Percentiles rank a stretch among this genome's conserved stretches.
These are phyloP conservation scores for Chirona hameri DNA, from an alignment of 2,888 invertebrate genomes.

Conservation along the genomic window DNA sequence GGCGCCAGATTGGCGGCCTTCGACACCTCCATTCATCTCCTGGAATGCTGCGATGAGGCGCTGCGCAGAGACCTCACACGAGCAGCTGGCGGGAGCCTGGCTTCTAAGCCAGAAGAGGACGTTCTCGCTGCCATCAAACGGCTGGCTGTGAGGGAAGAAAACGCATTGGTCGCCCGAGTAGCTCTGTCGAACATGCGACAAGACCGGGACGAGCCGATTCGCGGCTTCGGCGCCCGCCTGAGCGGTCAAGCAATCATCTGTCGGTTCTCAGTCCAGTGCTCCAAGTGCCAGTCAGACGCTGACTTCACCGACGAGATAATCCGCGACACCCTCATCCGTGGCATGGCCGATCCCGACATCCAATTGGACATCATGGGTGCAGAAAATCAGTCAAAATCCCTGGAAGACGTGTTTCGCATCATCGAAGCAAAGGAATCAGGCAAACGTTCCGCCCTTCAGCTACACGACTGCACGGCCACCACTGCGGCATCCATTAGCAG, in stretches of 20 bases:
- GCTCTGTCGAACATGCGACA: conserved; percentile 23
- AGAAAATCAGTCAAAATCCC: conserved; percentile 6
- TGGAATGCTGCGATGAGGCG: conserved; percentile 32
- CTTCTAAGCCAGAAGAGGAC: too few species aligned
- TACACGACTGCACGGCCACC: not conserved
- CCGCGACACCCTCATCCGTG: conserved; percentile 12
- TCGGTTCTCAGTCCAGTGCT: not conserved
- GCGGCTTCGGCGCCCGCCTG: conserved; percentile 30
- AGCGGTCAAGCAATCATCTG: conserved; percentile 32
- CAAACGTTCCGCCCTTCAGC: conserved; percentile 10
- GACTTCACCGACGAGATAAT: not conserved
- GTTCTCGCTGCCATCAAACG: conserved; percentile 26
- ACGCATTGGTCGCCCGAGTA: conserved; percentile 31
- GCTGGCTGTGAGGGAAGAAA: conserved; percentile 32
- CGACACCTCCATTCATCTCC: conserved; percentile 13
- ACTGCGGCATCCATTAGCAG: not conserved
- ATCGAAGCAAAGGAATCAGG: conserved; percentile 30
- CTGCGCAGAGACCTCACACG: conserved; percentile 30
- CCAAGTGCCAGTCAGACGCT: not conserved
- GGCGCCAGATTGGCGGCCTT: too few species aligned
- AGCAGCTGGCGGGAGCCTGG: not conserved
- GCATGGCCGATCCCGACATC: conserved; percentile 23
- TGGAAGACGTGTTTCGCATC: too few species aligned
- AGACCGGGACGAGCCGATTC: too few species aligned
- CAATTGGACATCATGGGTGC: conserved; percentile 4